A percentile compares a stretch with the other conserved stretches of the same genome.
Conservation (phyloP, 2,888 invertebrate genomes). For the Pammene aurita region DNA sequence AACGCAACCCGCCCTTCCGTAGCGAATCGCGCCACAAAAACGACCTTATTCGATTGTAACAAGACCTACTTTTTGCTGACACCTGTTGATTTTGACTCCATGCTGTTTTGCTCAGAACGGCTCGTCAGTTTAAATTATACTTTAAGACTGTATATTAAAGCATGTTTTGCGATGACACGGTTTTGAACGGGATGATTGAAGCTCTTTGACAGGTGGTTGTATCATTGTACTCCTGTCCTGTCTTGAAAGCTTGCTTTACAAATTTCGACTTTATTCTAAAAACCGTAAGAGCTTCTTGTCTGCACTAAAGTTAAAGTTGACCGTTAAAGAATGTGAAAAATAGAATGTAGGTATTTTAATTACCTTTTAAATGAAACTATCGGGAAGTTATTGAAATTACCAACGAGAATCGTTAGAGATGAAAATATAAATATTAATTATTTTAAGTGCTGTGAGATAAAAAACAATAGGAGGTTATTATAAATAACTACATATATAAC, state of each 20-base stretch:
- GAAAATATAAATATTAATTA: not conserved
- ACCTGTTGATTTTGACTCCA: constrained; percentile 18
- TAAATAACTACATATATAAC: too few species aligned
- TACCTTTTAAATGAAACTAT: constrained; percentile 18
- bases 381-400: constrained; percentile 15
- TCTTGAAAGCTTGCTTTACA: not conserved
- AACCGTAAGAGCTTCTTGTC: not conserved
- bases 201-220: constrained; percentile 39
- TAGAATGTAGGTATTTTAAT: constrained; percentile 31
- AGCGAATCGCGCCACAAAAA: too few species aligned
- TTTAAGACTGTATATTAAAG: constrained; percentile 14
- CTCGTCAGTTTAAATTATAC: too few species aligned
- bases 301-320: not conserved
- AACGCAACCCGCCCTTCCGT: too few species aligned
- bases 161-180: constrained; percentile 5
- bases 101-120: not conserved
- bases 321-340: constrained; percentile 28
- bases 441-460: not conserved
- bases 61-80: too few species aligned
- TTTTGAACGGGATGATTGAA: constrained; percentile 26
- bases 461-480: not conserved
- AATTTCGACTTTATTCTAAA: not conserved
- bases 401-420: constrained; percentile 1
- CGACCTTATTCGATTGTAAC: too few species aligned
- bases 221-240: constrained; percentile 28